Evolutionary conservation across 2,113 vertebrate species (phyloP).

Genomic region (Lichenostomus cassidix): DNA sequence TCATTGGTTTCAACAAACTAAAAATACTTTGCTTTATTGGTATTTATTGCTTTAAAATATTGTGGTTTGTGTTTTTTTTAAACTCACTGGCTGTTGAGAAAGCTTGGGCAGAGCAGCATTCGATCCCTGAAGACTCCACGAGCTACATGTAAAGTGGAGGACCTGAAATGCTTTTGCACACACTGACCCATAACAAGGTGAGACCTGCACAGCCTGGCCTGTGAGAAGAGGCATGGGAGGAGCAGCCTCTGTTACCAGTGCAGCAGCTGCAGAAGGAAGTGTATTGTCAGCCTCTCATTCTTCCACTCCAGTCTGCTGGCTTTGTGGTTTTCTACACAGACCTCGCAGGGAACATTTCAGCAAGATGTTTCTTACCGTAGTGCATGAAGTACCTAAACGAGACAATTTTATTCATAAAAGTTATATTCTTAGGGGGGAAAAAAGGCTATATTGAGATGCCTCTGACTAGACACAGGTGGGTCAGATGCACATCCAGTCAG

Average conservation of each 20-base stretch:
- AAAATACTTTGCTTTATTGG: not conserved
- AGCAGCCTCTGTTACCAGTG: not conserved
- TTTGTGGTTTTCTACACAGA: not conserved
- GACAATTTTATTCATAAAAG: not conserved
- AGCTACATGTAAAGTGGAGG: not conserved
- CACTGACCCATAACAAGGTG: fast-evolving
- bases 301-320: not conserved
- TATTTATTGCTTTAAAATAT: not conserved
- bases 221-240: not conserved
- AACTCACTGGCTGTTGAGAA: not conserved
- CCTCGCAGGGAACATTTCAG: not conserved
- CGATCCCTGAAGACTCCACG: not conserved
- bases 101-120: not conserved
- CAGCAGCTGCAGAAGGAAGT: not conserved
- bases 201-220: not conserved
- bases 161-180: not conserved
- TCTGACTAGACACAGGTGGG: not conserved
- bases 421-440: not conserved
- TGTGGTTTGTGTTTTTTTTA: not conserved
- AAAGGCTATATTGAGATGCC: fast-evolving
- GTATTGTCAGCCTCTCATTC: not conserved
- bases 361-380: not conserved
- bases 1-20: not conserved
- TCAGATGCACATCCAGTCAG: not conserved
- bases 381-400: not conserved